Evolutionary conservation across 1,140 invertebrate species (phyloP).

Genomic region (Drosophila ohnishii): DNA sequence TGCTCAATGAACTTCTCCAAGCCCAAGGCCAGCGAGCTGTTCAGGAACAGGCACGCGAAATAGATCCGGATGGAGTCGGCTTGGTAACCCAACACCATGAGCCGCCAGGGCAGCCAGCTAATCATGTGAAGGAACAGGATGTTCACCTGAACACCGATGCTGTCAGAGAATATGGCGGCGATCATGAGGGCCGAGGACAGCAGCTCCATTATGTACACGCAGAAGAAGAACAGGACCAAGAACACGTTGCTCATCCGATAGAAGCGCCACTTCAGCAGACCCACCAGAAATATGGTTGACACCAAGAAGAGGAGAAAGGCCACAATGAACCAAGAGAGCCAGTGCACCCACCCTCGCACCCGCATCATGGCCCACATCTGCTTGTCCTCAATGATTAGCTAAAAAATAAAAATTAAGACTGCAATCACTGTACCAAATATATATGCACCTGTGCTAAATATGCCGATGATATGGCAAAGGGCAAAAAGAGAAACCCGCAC

Average conservation of each 20-base stretch:
- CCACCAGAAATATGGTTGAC: conserved; percentile 84
- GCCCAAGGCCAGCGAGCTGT: conserved; percentile 34
- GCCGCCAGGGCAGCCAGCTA: conserved; percentile 34
- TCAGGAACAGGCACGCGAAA: conserved; percentile 12
- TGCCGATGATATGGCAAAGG: conserved; percentile 22
- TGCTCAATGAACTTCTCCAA: conserved; percentile 5
- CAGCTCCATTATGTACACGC: conserved; percentile 63
- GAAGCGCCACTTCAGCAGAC: conserved; percentile 83
- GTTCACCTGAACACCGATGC: conserved; percentile 16
- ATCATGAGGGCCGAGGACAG: conserved; percentile 85
- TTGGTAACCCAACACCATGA: not conserved
- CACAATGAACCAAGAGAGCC: conserved; percentile 92
- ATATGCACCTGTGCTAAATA: conserved; percentile 31
- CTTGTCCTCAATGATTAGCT: conserved; percentile 85
- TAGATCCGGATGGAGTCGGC: not conserved
- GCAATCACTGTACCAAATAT: not conserved
- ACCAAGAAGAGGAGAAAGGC: conserved; percentile 87
- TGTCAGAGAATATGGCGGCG: conserved; percentile 85
- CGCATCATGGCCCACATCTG: conserved; percentile 90
- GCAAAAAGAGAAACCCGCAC: conserved; percentile 5
- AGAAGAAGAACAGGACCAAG: conserved; percentile 53
- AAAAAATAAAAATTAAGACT: conserved; percentile 1
- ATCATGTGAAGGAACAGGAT: conserved; percentile 5
- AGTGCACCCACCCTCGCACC: conserved; percentile 90
- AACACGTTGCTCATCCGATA: not conserved